Conservation (phyloP, 2,113 vertebrate genomes). For the Girardinichthys multiradiatus region DNA sequence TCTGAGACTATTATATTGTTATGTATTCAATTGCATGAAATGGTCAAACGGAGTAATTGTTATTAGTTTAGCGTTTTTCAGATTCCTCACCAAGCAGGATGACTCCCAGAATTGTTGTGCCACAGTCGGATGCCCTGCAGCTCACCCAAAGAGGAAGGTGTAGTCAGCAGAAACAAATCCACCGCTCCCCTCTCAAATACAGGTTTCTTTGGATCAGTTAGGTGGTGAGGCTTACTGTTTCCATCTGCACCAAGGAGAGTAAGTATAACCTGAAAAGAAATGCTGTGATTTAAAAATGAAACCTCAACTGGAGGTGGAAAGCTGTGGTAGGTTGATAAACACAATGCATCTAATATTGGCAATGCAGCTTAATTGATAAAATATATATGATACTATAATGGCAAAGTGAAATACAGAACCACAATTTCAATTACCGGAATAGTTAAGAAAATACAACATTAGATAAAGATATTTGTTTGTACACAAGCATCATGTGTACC, state of each 20-base stretch:
- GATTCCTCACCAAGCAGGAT: constrained; percentile 84
- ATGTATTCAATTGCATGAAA: background rate
- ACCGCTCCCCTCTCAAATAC: constrained; percentile 89
- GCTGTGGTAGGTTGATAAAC: no score
- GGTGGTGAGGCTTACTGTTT: constrained; percentile 89
- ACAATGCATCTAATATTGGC: no score
- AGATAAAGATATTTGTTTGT: no score
- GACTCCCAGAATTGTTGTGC: constrained; percentile 91
- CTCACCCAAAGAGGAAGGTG: constrained; percentile 87
- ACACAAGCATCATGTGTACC: background rate
- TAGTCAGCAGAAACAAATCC: constrained; percentile 88
- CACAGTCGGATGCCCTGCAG: constrained; percentile 87
- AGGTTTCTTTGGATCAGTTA: constrained; percentile 79
- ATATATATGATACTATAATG: no score
- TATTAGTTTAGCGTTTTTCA: background rate
- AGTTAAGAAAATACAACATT: no score
- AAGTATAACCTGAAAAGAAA: constrained; percentile 82
- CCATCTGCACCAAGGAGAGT: constrained; percentile 86
- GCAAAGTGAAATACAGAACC: no score
- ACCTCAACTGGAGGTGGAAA: background rate
- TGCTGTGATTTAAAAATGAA: background rate
- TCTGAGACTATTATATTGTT: background rate
- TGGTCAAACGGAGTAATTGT: background rate
- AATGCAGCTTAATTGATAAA: no score
- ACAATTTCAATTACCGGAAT: no score